These are phyloP conservation scores for Unio pictorum DNA, from an alignment of 2,888 invertebrate genomes.

Conservation along the genomic window DNA sequence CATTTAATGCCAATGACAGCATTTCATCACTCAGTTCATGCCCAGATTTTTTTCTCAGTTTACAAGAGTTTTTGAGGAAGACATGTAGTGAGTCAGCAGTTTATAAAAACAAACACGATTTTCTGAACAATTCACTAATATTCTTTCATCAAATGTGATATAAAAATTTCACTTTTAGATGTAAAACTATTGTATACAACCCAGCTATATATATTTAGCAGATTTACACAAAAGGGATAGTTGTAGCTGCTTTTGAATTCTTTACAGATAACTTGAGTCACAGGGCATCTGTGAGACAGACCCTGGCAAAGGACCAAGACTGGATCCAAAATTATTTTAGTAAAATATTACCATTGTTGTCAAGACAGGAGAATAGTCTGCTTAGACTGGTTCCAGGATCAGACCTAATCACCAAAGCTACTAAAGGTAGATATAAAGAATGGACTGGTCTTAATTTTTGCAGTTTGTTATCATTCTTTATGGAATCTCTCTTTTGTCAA, in stretches of 20 bases:
- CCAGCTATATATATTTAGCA: neutral
- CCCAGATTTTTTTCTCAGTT: no score
- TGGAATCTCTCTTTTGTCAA: no score
- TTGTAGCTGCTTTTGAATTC: neutral
- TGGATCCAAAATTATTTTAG: slow-evolving; percentile 56
- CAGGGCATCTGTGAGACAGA: slow-evolving; percentile 57
- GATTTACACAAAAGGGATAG: neutral
- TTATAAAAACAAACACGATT: neutral
- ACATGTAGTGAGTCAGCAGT: neutral
- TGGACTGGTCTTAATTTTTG: no score
- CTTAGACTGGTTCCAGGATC: slow-evolving; percentile 34
- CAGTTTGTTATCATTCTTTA: no score
- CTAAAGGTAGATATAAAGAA: slow-evolving; percentile 16
- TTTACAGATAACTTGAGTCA: slow-evolving; percentile 61
- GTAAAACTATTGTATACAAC: neutral
- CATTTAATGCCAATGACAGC: no score
- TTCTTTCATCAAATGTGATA: neutral
- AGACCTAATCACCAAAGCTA: slow-evolving; percentile 22
- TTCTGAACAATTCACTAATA: neutral
- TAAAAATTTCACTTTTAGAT: neutral
- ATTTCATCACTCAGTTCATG: no score
- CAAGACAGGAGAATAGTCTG: slow-evolving; percentile 44
- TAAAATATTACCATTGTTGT: slow-evolving; percentile 42
- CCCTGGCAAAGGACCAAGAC: slow-evolving; percentile 51
- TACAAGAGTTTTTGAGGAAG: no score